phyloP scores from a whole-genome alignment of 2,888 invertebrate genomes.

The Drosophila infuscata region DNA sequence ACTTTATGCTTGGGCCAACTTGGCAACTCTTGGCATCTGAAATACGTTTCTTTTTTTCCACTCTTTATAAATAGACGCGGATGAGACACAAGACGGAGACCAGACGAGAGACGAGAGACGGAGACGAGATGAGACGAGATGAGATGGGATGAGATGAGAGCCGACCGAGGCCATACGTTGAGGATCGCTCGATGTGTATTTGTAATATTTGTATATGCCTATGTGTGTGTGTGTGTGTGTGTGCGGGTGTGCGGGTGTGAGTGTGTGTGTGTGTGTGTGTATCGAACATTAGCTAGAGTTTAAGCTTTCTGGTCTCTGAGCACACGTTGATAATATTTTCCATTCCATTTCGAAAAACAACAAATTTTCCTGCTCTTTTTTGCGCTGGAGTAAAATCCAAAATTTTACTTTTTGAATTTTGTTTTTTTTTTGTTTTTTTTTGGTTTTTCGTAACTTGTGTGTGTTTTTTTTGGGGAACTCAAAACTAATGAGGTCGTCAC shows the following conservation, averaged over 20 bases:
- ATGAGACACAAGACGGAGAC: slow-evolving; percentile 53
- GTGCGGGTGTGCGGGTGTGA: slow-evolving; percentile 1
- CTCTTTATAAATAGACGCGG: slow-evolving; percentile 77
- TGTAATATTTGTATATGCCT: not conserved
- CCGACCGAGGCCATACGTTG: slow-evolving; percentile 12
- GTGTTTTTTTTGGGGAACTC: slow-evolving; percentile 52
- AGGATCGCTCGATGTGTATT: slow-evolving; percentile 41
- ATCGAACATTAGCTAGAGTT: slow-evolving; percentile 35
- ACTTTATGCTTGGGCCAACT: slow-evolving; percentile 70
- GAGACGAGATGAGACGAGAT: slow-evolving; percentile 16
- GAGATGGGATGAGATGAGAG: slow-evolving; percentile 29
- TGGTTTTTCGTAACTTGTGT: not conserved
- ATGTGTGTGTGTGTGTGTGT: slow-evolving; percentile 6
- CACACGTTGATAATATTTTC: slow-evolving; percentile 14
- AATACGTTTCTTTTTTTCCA: slow-evolving; percentile 44
- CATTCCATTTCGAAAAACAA: slow-evolving; percentile 4
- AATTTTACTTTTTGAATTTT: not conserved
- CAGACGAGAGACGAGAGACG: slow-evolving; percentile 33
- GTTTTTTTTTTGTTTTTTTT: not conserved
- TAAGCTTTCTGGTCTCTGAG: slow-evolving; percentile 53
- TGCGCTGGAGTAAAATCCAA: no score
- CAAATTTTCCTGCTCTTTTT: slow-evolving; percentile 7
- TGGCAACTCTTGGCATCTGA: slow-evolving; percentile 65
- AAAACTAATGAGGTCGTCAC: slow-evolving; percentile 73
- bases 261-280: slow-evolving; percentile 3